Evolutionary conservation across 2,113 vertebrate genomes (phyloP), one percentile per base, ranked within the genome.

Genomic region (Nothocercus nigrocapillus): DNA sequence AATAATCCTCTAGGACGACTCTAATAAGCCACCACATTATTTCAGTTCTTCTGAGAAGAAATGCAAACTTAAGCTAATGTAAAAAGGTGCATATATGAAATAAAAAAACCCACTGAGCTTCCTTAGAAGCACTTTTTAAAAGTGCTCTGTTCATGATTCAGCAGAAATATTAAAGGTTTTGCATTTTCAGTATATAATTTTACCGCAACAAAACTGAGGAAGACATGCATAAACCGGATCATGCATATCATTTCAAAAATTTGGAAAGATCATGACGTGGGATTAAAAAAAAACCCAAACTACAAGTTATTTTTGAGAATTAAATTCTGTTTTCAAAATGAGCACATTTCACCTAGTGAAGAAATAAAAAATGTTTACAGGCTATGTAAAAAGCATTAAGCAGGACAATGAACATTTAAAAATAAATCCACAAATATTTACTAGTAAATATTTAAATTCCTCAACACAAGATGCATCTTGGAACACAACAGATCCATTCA

Each of bases 261-360:
- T 82, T 0, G 45, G 70, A 89, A 92, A 56, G 3, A 89, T 24
- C 38, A 45, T 8, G 1, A 78, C 13, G 58, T 38, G 0, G 47
- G 21, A 85, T 51, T 68, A 54, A 59, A 78, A 45, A 66, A 51
- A 14, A 0, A 0, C 0, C 0, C 44, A 51, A 9, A 14, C 3
- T 10, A 15, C 22, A 67, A 58, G 27, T 36, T 44, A 77, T 22
- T 53, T 90, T 34, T 61, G 34, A 84, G 53, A 92, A 54, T 45
- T 54, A 0, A 10, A 80, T 11, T 27, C 6, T 74, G 13, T 44
- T 42, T 89, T 76, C 32, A 58, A 82, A 86, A 62, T 36, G 76
- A 81, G 5, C 6, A 40, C 40, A 45, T 70, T 75, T n/a, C 36
- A 75, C 18, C 3, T 2, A 8, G 9, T 61, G 5, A 76, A 64